Conservation (phyloP, 2,888 invertebrate genomes). For the Bombylius major region DNA sequence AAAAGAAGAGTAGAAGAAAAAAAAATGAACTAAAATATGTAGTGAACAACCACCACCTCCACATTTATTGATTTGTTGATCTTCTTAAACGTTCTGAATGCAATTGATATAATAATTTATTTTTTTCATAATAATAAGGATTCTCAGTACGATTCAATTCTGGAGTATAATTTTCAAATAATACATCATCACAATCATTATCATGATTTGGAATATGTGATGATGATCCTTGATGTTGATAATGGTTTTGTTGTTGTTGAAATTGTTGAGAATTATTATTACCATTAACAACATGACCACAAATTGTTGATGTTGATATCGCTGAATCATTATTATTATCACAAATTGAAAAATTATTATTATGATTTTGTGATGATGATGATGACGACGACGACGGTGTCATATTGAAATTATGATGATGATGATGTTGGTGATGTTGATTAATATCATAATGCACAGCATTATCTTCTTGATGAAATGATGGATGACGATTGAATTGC, state of each 20-base stretch:
- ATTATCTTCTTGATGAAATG: too few relatives aligned
- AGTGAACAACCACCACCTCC: too few relatives aligned
- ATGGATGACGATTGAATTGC: background rate
- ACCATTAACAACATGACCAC: background rate
- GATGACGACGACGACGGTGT: too few relatives aligned
- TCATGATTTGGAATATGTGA: conserved; percentile 8
- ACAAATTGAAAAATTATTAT: too few relatives aligned
- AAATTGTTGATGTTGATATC: too few relatives aligned
- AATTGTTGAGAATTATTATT: background rate
- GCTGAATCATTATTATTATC: too few relatives aligned
- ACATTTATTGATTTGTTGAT: conserved; percentile 14
- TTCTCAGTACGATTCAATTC: conserved; percentile 65
- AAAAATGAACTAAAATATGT: too few relatives aligned
- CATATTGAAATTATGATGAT: too few relatives aligned
- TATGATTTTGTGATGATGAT: too few relatives aligned
- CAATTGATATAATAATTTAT: conserved; percentile 74
- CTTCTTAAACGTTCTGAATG: conserved; percentile 70
- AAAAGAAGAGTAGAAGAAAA: too few relatives aligned
- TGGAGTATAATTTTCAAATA: conserved; percentile 47
- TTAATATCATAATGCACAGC: too few relatives aligned
- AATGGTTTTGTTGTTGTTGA: background rate
- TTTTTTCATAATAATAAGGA: conserved; percentile 73
- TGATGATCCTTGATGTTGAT: background rate
- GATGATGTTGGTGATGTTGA: too few relatives aligned
- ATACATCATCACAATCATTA: conserved; percentile 11